Evolutionary conservation across 2,888 invertebrate genomes (phyloP), one percentile per base, ranked within the genome.

Genomic region (Zygogramma bicolorata): DNA sequence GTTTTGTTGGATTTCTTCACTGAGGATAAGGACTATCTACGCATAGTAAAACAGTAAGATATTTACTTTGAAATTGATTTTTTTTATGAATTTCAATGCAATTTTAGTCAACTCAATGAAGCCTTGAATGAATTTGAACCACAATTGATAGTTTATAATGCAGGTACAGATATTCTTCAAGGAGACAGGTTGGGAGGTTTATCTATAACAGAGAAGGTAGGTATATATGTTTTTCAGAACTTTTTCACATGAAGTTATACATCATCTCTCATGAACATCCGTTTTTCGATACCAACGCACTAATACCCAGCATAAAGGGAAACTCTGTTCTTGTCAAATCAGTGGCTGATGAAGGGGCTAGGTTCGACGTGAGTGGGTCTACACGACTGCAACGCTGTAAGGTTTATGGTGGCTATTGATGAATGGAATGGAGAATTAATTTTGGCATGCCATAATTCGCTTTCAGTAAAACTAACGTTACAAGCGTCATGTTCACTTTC

Each of bases 81-180:
- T 38, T 38, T n/a, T 7, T 15, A 42, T n/a, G 1, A 22, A 57
- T 8, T 66, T 1, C 49, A 6, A 15, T 60, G 66, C 4, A 57
- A 72, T 87, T 89, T 40, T 83, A 95, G 95, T 72, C 90, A 93
- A 82, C 87, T 96, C 20, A 90, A 90, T 77, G 90, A 88, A 49
- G 92, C 95, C 0, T 84, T 95, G 22, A 85, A 88, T 0, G 92
- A 94, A 82, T 96, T 95, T 83, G 87, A 87, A 65, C 95, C 97
- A 0, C 93, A 97, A 83, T 88, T 97, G 25, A 87, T 97, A 58
- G 90, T 97, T n/a, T 97, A 96, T 87, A 97, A 97, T 87, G 97
- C 97, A n/a, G 97, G 97, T 0, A 97, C 97, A 0, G 97, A 97
- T 85, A 89, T 96, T 34, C 86, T 97, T 40, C 89, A 90, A 71